Evolutionary conservation across 2,797 vertebrate species (phyloP).

Genomic region (Parambassis ranga): DNA sequence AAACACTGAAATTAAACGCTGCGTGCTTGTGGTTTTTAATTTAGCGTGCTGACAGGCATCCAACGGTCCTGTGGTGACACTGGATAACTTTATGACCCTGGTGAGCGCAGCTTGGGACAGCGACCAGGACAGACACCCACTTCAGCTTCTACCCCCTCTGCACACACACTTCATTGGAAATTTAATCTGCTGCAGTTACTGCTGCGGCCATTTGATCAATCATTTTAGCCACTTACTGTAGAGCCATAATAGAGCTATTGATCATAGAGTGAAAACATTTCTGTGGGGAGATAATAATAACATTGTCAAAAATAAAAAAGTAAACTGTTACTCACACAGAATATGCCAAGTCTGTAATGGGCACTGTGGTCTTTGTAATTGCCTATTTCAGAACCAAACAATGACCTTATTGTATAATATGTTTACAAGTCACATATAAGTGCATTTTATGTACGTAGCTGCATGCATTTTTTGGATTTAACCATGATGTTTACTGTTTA

Average conservation of each 20-base stretch:
- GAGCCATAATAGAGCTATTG: constrained; percentile 13
- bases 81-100: constrained; percentile 60
- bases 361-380: constrained; percentile 36
- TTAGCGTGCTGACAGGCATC: constrained; percentile 64
- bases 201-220: constrained; percentile 18
- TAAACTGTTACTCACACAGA: neutral
- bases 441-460: neutral
- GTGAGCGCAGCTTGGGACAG: constrained; percentile 51
- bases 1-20: constrained; percentile 67
- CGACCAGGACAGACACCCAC: constrained; percentile 53
- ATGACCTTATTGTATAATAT: constrained; percentile 15
- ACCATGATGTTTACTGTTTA: neutral
- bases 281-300: constrained; percentile 32
- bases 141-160: neutral
- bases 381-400: constrained; percentile 14
- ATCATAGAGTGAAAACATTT: constrained; percentile 22
- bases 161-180: constrained; percentile 7
- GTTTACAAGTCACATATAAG: constrained; percentile 6
- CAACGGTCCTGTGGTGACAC: constrained; percentile 64
- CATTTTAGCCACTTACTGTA: neutral
- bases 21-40: constrained; percentile 72
- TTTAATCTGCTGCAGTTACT: neutral
- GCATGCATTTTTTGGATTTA: neutral
- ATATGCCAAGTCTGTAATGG: neutral
- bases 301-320: constrained; percentile 6